Evolutionary conservation across 2,797 vertebrate genomes (phyloP).

Genomic region (Linurgus olivaceus): DNA sequence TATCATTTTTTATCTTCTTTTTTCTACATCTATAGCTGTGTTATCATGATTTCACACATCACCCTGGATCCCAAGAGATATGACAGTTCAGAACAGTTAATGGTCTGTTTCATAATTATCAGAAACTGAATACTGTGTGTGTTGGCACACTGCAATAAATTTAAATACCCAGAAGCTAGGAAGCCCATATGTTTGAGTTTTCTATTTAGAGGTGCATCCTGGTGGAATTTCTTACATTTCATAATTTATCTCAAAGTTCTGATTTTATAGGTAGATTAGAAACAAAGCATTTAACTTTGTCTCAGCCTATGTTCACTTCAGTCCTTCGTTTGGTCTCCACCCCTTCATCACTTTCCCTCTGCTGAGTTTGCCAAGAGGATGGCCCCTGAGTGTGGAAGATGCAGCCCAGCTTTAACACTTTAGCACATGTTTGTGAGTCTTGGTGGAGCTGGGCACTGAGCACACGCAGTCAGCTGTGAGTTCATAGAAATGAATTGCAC

Average conservation of each 20-base stretch:
- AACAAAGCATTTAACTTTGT: not conserved
- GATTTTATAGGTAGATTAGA: not conserved
- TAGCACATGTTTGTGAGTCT: accelerated
- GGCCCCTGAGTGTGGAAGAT: not conserved
- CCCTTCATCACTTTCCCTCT: not conserved
- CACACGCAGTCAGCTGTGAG: not conserved
- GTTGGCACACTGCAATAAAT: conserved; percentile 5
- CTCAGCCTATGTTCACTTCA: not conserved
- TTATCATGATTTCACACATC: not conserved
- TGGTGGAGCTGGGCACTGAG: not conserved
- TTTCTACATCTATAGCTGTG: not conserved
- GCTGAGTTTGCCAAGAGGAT: not conserved
- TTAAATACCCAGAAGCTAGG: not conserved
- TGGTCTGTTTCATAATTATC: conserved; percentile 18
- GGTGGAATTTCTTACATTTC: not conserved
- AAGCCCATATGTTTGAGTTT: not conserved
- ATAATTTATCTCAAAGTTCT: not conserved
- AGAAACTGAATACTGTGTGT: not conserved
- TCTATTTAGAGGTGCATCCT: not conserved
- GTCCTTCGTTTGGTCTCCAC: not conserved
- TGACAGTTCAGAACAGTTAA: conserved; percentile 1
- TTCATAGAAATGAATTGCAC: not conserved
- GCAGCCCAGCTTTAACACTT: not conserved
- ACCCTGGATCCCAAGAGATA: not conserved
- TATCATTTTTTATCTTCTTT: not conserved